Evolutionary conservation across 2,888 invertebrate genomes (phyloP), one percentile per base, ranked within the genome.

Genomic region (Protophormia terraenovae): DNA sequence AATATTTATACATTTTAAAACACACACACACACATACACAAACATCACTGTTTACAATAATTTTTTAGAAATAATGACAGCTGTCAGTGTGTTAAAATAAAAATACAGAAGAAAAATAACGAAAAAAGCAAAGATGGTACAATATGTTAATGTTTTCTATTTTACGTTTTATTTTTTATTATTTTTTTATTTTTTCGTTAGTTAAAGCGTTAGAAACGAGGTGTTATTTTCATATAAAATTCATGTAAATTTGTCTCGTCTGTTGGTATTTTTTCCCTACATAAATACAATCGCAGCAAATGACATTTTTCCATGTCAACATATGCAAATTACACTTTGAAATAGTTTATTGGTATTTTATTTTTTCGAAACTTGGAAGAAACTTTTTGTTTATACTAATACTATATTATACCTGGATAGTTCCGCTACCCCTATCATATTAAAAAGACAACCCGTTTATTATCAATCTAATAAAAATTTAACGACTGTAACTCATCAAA

Each of bases 81-180:
- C 71, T 71, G 71, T 58, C 55, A 55, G 16, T 50, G 12, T 16
- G 16, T 71, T 50, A 22, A 27, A 64, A n/a, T 50, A 22, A 27
- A 45, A 8, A 66, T 27, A 27, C 5, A 24, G 5, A n/a, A 14
- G 27, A 16, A 45, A 12, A 67, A 50, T 19, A 16, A 10, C 4
- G n/a, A 16, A 16, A 19, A 12, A 66, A 45, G 22, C 22, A 12
- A 38, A 12, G 1, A 2, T n/a, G 29, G 29, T n/a, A 58, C 24
- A 27, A 58, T n/a, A 16, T 29, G 22, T 50, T 24, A 50, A 50
- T 50, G 22, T 22, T 50, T 50, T 24, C 22, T 22, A n/a, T n/a
- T n/a, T n/a, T n/a, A n/a, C n/a, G n/a, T n/a, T n/a, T n/a, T n/a
- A n/a, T n/a, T n/a, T n/a, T n/a, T n/a, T n/a, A n/a, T n/a, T n/a